Base-by-base conservation (phyloP, 2,113 vertebrate genomes). In the Eulacestoma nigropectus region DNA sequence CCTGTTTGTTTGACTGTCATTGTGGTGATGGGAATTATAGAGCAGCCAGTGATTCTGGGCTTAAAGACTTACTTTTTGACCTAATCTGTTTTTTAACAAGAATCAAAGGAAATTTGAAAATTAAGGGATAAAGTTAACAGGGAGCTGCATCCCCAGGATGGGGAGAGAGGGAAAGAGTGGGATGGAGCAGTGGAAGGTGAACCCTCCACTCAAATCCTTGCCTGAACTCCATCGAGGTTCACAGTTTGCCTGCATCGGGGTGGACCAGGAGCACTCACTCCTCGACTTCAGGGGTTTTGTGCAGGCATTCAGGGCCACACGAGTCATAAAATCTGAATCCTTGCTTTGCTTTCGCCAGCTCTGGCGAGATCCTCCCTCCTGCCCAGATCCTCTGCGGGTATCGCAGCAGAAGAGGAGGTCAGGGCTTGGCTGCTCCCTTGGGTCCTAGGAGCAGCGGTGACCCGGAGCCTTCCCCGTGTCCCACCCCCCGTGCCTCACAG, bases 221-320 rank as follows among this genome's bases (percentile, higher is more conserved):
- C 25, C 25, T 29, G 37, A 44, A 2, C 6, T 49, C n/a, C 35
- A 19, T 8, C 4, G 8, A 13, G 15, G 3, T 7, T 56, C 23
- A 18, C 9, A 6, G 12, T 37, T 75, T 55, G 1, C 7, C 55
- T 22, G 25, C 33, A 4, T 3, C 0, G 0, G 47, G 25, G 3
- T 3, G 55, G n/a, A 26, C 10, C 42, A 16, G 70, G 42, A 90
- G 33, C 26, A 1, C 46, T 10, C 0, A 0, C 6, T 42, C 5
- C 20, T 21, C 0, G 1, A 33, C 20, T 2, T 55, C 29, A 2
- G 50, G 7, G 35, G 6, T 4, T 46, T 46, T 33, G n/a, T 50
- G 76, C 57, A 35, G 49, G 13, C 18, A 6, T 12, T 37, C 17
- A 32, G 41, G 5, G 16, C 32, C n/a, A 13, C 0, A 0, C 0